Conservation (phyloP, 2,888 invertebrate species). For the Ectemnius cavifrons region DNA sequence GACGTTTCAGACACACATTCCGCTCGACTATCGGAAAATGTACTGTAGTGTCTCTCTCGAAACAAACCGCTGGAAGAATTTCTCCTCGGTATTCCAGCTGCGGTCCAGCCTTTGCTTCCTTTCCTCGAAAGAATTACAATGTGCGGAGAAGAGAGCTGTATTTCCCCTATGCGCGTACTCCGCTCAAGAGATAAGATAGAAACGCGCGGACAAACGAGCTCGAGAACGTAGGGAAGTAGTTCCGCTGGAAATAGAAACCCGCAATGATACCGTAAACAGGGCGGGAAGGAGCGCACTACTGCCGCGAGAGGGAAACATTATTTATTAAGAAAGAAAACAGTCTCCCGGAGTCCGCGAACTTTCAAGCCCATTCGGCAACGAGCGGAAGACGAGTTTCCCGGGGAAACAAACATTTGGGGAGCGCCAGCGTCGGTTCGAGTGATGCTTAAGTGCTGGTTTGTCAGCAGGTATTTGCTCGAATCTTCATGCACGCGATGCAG, state of each 20-base stretch:
- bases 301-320: slow-evolving; percentile 16
- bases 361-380: slow-evolving; percentile 8
- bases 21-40: too few relatives aligned
- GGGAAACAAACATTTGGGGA: slow-evolving; percentile 46
- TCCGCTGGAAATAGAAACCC: slow-evolving; percentile 5
- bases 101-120: too few relatives aligned
- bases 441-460: slow-evolving; percentile 35
- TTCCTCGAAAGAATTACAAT: too few relatives aligned
- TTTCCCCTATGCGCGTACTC: too few relatives aligned
- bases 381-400: slow-evolving; percentile 4
- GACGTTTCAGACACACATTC: too few relatives aligned
- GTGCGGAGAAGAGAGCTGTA: too few relatives aligned
- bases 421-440: slow-evolving; percentile 19
- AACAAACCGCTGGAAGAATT: neutral
- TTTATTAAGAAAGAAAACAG: slow-evolving; percentile 30
- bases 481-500: slow-evolving; percentile 48
- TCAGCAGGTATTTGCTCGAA: slow-evolving; percentile 43
- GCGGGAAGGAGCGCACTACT: neutral
- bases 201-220: too few relatives aligned
- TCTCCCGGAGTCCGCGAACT: neutral
- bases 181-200: too few relatives aligned
- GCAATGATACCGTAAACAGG: too few relatives aligned
- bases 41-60: neutral
- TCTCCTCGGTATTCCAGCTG: too few relatives aligned
- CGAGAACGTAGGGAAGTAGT: too few relatives aligned